Evolutionary conservation across 2,888 invertebrate genomes (phyloP), one percentile per base, ranked within the genome.

Genomic region (Caenorhabditis macrosperma): DNA sequence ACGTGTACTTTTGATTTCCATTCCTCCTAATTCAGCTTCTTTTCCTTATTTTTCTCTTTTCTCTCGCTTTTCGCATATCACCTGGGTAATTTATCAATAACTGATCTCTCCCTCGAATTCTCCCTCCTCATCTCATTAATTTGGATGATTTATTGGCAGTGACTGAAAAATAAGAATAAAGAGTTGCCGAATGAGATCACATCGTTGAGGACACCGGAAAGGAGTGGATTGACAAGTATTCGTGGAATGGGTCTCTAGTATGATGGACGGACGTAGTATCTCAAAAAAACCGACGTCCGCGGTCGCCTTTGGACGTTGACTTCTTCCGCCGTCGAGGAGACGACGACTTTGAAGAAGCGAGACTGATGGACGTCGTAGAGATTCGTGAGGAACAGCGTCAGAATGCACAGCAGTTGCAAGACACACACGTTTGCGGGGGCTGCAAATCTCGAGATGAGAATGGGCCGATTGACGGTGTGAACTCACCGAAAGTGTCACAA

Each of bases 401-500:
- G 17, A 41, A 78, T 38, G 17, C 68, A 72, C 0, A 63, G 0
- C 9, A 78, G 28, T 74, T 78, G 72, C 24, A 63, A 26, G 12
- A 67, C 10, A 20, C 48, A 68, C n/a, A 78, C 72, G 17, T 44
- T 50, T 17, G 72, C 72, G 12, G 78, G 24, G 6, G 68, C 78
- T 78, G 72, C 30, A 78, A 71, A 68, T n/a, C n/a, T n/a, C n/a
- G n/a, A n/a, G n/a, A 41, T 1, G n/a, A 4, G 17, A 20, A n/a
- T 41, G 12, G 15, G 17, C 24, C 10, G 2, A 35, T 22, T 1
- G 24, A 59, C 9, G 24, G 1, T n/a, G 20, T 15, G 28, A 28
- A 33, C 59, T 52, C 33, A 72, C 78, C 59, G 24, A 71, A 78
- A 22, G 67, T 74, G 38, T 78, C 78, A 46, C 78, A 78, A 17